These are phyloP conservation scores for Vulpes lagopus DNA, from an alignment of 2,113 vertebrate genomes.

Conservation along the genomic window DNA sequence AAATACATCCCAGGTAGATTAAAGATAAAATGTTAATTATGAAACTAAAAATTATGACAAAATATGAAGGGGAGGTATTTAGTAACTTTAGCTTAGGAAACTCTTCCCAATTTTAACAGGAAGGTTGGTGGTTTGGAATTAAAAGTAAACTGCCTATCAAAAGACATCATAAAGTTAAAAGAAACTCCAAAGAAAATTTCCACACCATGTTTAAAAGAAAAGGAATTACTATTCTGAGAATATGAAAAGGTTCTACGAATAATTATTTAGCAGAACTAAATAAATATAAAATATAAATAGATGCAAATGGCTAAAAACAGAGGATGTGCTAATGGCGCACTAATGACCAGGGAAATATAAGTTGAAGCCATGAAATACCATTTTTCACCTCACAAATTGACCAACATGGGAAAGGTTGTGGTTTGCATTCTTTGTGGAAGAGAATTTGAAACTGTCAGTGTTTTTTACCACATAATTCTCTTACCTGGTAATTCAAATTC, in stretches of 20 bases:
- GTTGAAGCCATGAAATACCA: background rate
- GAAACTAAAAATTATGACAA: background rate
- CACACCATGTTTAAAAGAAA: background rate
- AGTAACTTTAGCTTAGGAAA: background rate
- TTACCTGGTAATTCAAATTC: background rate
- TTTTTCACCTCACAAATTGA: background rate
- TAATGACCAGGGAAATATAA: background rate
- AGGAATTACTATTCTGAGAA: background rate
- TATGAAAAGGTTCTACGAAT: background rate
- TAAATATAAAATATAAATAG: background rate
- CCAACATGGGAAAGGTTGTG: background rate
- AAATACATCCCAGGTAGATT: background rate
- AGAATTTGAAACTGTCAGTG: background rate
- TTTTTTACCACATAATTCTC: background rate
- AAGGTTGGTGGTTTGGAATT: background rate
- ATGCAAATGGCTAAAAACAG: constrained; percentile 3
- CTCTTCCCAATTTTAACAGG: background rate
- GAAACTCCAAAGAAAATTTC: background rate
- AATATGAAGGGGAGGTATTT: background rate
- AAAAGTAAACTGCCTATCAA: background rate
- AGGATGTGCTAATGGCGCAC: background rate
- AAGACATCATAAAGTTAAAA: background rate
- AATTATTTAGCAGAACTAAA: background rate
- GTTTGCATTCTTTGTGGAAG: constrained; percentile 36
- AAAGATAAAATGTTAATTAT: constrained; percentile 25